phyloP scores from a whole-genome alignment of 1,140 invertebrate genomes.

The Ruditapes philippinarum region DNA sequence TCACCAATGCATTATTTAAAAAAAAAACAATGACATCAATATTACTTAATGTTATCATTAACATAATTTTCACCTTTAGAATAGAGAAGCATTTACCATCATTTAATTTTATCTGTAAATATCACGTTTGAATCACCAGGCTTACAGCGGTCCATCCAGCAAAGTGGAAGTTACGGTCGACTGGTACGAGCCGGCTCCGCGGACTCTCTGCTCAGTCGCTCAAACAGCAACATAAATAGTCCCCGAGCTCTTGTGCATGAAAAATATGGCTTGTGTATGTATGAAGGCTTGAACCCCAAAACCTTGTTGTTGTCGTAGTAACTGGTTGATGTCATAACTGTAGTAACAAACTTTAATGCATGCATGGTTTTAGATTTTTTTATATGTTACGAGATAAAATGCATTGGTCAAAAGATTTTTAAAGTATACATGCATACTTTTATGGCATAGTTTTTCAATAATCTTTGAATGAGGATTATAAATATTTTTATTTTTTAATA shows the following conservation, averaged over 20 bases:
- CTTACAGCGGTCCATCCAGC: constrained; percentile 52
- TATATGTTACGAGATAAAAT: neutral
- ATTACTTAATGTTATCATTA: neutral
- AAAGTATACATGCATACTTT: too few species aligned
- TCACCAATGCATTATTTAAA: neutral
- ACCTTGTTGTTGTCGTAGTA: constrained; percentile 13
- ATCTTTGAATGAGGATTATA: too few species aligned
- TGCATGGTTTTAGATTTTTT: neutral
- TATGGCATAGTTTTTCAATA: too few species aligned
- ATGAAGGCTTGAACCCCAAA: constrained; percentile 1
- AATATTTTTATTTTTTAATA: too few species aligned
- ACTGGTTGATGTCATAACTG: neutral
- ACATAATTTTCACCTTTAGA: too few species aligned
- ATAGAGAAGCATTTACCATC: too few species aligned
- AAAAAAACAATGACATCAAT: too few species aligned
- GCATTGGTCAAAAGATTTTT: neutral
- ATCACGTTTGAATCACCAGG: constrained; percentile 20
- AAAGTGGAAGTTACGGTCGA: constrained; percentile 59
- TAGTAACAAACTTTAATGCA: neutral
- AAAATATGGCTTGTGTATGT: constrained; percentile 56
- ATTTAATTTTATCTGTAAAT: neutral
- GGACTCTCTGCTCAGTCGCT: constrained; percentile 78
- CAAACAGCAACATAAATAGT: constrained; percentile 65
- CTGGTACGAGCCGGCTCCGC: constrained; percentile 74
- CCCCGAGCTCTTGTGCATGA: constrained; percentile 60